Evolutionary conservation across 2,113 vertebrate genomes (phyloP), one percentile per base, ranked within the genome.

Genomic region (Rhizomys pruinosus): DNA sequence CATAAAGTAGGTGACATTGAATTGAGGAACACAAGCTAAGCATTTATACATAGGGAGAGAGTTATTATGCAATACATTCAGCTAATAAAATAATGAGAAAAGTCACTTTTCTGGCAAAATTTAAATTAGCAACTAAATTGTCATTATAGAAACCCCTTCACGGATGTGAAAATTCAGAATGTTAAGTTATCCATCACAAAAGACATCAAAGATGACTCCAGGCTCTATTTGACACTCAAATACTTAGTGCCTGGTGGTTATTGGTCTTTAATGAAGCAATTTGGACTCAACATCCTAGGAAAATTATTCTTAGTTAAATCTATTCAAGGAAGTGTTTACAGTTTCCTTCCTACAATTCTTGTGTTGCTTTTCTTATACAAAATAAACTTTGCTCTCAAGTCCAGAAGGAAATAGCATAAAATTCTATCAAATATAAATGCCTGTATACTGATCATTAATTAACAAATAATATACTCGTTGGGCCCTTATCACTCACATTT

Each of bases 301-400:
- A 95, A 79, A 74, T 64, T 1, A 86, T 82, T 90, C 20, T 81
- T 89, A 89, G 29, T 80, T 84, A 88, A 89, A 0, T 79, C 25
- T 78, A 9, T 80, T 82, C 2, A 69, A 59, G 37, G 61, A 2
- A 32, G 0, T 29, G 2, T 90, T 59, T 68, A 1, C 7, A 52
- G 3, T 27, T 93, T 81, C 7, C 23, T 89, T 94, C 74, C 79
- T 66, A 32, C 76, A 94, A 44, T 16, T 57, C 59, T n/a, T 34
- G 1, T 66, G 47, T 93, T 52, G 47, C 6, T 84, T 87, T 91
- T 32, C 66, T 96, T 87, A 61, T 13, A 47, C 15, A 91, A 78
- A 76, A 12, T 79, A 19, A 47, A 10, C 78, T 92, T 87, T 92
- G 6, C 12, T 93, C 19, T 87, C 32, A 85, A 86, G 34, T 63